Evolutionary conservation across 1,140 invertebrate genomes (phyloP).

Genomic region (Cylas formicarius): DNA sequence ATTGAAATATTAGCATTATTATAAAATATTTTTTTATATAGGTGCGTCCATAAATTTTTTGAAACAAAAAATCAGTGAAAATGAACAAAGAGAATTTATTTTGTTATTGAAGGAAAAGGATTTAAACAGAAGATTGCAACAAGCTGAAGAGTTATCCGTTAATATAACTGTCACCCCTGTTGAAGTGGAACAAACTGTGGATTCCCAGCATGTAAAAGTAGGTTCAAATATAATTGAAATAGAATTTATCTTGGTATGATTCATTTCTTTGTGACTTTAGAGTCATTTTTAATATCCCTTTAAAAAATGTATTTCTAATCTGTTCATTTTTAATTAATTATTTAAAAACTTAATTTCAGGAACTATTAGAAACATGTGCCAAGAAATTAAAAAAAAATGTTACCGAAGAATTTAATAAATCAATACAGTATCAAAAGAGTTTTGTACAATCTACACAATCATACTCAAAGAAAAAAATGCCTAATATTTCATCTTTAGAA

Average conservation of each 20-base stretch:
- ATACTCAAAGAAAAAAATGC: neutral
- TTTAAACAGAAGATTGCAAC: conserved; percentile 9
- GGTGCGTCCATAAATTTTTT: conserved; percentile 16
- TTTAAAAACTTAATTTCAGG: conserved; percentile 5
- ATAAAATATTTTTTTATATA: conserved; percentile 11
- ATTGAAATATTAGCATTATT: neutral
- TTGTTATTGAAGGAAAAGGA: conserved; percentile 12
- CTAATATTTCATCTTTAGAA: neutral
- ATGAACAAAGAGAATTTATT: conserved; percentile 15
- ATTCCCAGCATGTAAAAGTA: conserved; percentile 17
- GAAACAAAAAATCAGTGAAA: conserved; percentile 17
- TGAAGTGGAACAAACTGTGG: conserved; percentile 10
- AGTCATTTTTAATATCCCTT: no score
- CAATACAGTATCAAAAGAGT: no score
- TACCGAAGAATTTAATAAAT: conserved; percentile 4
- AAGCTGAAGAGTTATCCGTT: conserved; percentile 17
- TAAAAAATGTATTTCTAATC: neutral
- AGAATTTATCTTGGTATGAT: no score
- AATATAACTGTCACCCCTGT: conserved; percentile 15
- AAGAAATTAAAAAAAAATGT: conserved; percentile 15
- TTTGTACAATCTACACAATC: no score
- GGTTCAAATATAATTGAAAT: conserved; percentile 4
- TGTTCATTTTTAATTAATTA: conserved; percentile 1
- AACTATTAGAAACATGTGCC: conserved; percentile 17
- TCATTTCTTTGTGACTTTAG: neutral